These are phyloP conservation scores for Scotopteryx bipunctaria DNA, from an alignment of 2,888 invertebrate species.

Conservation along the genomic window DNA sequence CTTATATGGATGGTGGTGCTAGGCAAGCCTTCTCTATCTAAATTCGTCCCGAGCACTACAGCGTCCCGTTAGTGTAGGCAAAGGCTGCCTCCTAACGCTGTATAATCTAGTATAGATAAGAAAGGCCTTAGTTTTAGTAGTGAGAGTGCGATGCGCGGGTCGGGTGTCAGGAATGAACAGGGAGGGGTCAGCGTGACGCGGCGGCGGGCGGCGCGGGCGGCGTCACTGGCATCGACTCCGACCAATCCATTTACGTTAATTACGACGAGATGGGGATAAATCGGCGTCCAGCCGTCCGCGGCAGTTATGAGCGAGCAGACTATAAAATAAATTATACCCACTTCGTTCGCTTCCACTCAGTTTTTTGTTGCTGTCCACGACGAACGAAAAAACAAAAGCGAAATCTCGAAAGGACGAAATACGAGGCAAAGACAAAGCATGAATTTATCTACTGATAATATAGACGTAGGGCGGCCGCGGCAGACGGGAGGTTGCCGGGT, in stretches of 20 bases:
- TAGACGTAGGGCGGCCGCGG: conserved; percentile 80
- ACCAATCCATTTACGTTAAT: conserved; percentile 83
- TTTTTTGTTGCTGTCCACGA: conserved; percentile 78
- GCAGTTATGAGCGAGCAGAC: conserved; percentile 81
- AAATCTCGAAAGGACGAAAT: conserved; percentile 81
- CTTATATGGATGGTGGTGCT: too few species aligned
- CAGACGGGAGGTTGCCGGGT: conserved; percentile 74
- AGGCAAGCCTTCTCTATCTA: too few species aligned
- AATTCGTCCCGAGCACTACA: too few species aligned
- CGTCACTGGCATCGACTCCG: conserved; percentile 68
- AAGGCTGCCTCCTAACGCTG: too few species aligned
- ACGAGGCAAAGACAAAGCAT: conserved; percentile 83
- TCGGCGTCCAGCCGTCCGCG: conserved; percentile 82
- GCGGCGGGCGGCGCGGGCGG: conserved; percentile 51
- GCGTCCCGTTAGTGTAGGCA: too few species aligned
- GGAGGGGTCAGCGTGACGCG: conserved; percentile 53
- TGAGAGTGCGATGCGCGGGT: too few species aligned
- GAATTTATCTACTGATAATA: conserved; percentile 84
- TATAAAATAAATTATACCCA: conserved; percentile 84
- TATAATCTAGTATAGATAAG: too few species aligned
- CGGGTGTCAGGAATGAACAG: conserved; percentile 47
- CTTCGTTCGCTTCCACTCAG: conserved; percentile 81
- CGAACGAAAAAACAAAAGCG: conserved; percentile 72
- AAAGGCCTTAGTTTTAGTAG: too few species aligned
- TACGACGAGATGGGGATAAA: conserved; percentile 80